Evolutionary conservation across 2,113 vertebrate genomes (phyloP), one percentile per base, ranked within the genome.

Genomic region (Sinocyclocheilus anshuiensis): DNA sequence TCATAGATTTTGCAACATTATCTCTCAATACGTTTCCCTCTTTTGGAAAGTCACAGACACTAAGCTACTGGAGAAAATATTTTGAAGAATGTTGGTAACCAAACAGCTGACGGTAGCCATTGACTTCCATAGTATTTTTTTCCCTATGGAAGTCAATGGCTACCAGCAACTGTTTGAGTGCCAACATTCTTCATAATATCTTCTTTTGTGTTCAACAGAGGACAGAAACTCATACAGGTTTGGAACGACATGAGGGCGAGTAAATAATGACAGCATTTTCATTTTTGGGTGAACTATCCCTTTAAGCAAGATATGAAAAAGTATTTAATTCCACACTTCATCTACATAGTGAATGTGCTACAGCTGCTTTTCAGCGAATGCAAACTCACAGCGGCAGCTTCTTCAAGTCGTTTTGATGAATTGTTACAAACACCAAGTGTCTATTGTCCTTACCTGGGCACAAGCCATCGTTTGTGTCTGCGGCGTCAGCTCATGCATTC

Each of bases 371-470:
- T 71, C 67, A 36, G 18, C 7, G 29, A 69, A 69, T 69, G 29
- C 16, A 39, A 71, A 22, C 36, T 72, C 69, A 33, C 65, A 39
- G 33, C 9, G 1, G 33, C 33, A 72, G 69, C 20, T 72, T 72
- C 18, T 22, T 10, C 3, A 39, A 72, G 33, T 12, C 8, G 16
- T 72, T 42, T 42, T 72, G 36, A 72, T 22, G 18, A 22, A 72
- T 72, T 11, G 69, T 39, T 39, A 53, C 24, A 29, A 29, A 77
- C 2, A 29, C 11, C 36, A 11, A 72, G 33, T 42, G 36, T 0
- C 71, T 42, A 6, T 74, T 42, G 18, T 39, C 61, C 91, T 93
- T 85, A 94, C 93, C 93, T 90, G 89, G 80, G 77, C 13, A 26
- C 79, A 83, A 85, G 79, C 45, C 45, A 86, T 86, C 18, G 15